A percentile compares a stretch with the other conserved stretches of the same genome.
Evolutionary conservation across 2,888 invertebrate genomes (phyloP).

Genomic region (Rotaria sp.): DNA sequence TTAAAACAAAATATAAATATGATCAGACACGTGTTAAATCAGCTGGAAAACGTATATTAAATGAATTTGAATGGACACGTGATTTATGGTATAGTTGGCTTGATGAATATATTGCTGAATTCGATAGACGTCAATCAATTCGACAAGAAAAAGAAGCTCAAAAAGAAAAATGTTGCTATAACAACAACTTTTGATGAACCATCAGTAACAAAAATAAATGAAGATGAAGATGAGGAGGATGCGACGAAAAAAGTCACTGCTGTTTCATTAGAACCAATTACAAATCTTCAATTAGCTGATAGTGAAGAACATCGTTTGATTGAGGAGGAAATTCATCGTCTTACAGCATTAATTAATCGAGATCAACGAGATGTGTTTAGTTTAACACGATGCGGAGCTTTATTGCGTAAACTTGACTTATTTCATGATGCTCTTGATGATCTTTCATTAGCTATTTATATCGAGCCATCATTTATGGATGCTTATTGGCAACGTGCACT

Average conservation of each 20-base stretch:
- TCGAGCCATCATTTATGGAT: slow-evolving; percentile 45
- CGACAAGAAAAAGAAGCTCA: neutral
- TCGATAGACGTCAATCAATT: neutral
- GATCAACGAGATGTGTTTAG: slow-evolving; percentile 30
- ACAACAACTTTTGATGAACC: neutral
- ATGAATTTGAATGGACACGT: slow-evolving; percentile 51
- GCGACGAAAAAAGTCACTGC: neutral
- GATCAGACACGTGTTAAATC: slow-evolving; percentile 1
- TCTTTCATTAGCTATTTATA: slow-evolving; percentile 32
- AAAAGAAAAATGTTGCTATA: neutral
- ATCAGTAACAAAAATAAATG: neutral
- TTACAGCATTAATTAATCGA: slow-evolving; percentile 5
- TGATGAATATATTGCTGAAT: slow-evolving; percentile 51
- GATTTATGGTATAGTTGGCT: slow-evolving; percentile 55
- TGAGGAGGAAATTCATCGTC: slow-evolving; percentile 36
- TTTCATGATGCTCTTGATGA: slow-evolving; percentile 37
- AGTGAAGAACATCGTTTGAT: slow-evolving; percentile 29
- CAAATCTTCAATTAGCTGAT: slow-evolving; percentile 19
- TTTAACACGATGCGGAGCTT: slow-evolving; percentile 34
- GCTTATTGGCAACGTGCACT: slow-evolving; percentile 56
- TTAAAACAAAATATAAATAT: slow-evolving; percentile 20
- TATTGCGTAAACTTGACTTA: slow-evolving; percentile 36
- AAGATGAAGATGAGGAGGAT: slow-evolving; percentile 1
- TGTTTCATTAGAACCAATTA: slow-evolving; percentile 26
- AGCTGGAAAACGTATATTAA: slow-evolving; percentile 41